Percentiles rank a stretch among this genome's conserved stretches.
Conservation (phyloP, 2,888 invertebrate genomes). For the Mongoloraphidia duomilia region DNA sequence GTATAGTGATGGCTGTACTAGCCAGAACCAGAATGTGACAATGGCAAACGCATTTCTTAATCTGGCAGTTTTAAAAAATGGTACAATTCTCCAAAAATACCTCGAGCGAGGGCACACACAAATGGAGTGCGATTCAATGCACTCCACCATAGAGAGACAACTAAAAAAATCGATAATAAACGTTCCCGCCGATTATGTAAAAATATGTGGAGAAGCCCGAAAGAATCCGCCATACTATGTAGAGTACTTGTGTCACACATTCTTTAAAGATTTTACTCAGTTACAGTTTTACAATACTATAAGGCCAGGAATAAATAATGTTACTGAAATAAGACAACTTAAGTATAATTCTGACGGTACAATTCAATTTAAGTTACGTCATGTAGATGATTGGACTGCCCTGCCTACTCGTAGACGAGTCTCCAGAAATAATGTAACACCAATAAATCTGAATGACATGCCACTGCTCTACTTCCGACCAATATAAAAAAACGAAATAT, state of each 20-base stretch:
- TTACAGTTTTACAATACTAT: conserved; percentile 5
- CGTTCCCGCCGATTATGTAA: conserved; percentile 14
- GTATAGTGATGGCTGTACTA: conserved; percentile 4
- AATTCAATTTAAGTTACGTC: conserved; percentile 5
- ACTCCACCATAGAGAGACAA: conserved; percentile 15
- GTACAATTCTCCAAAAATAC: conserved; percentile 19
- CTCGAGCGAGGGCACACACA: conserved; percentile 19
- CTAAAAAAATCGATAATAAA: conserved; percentile 10
- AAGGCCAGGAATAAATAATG: conserved; percentile 6
- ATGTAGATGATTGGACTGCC: conserved; percentile 1
- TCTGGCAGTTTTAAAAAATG: conserved; percentile 11
- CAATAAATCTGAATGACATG: background rate
- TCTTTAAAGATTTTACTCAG: conserved; percentile 9
- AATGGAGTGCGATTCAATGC: conserved; percentile 19
- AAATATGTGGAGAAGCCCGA: conserved; percentile 12
- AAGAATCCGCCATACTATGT: conserved; percentile 15
- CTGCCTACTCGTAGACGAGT: background rate
- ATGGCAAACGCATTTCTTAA: conserved; percentile 18
- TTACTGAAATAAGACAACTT: conserved; percentile 7
- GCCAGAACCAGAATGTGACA: conserved; percentile 5
- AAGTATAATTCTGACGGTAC: conserved; percentile 5
- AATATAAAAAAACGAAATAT: no score
- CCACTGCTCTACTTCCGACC: background rate
- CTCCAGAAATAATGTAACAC: background rate
- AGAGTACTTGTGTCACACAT: conserved; percentile 8